Evolutionary conservation across 2,797 vertebrate genomes (phyloP).

Genomic region (Acrossocheilus wenchowensis): DNA sequence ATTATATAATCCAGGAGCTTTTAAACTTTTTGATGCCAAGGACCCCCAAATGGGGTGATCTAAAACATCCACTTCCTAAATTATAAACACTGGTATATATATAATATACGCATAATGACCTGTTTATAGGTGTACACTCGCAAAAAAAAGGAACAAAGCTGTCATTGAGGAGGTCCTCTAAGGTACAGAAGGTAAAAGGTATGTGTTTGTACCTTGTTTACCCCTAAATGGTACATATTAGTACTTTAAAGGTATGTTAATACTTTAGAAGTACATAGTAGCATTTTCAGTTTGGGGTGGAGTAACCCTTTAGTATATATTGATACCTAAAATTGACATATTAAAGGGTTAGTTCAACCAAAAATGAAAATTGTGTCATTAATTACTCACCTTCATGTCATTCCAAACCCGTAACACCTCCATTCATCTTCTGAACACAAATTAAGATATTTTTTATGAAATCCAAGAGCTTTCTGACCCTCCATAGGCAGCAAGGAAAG

Average conservation of each 20-base stretch:
- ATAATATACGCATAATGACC: not conserved
- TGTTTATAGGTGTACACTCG: not conserved
- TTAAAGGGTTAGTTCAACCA: not conserved
- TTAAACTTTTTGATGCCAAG: not conserved
- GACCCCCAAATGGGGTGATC: not conserved
- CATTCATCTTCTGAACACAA: not conserved
- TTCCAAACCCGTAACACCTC: not conserved
- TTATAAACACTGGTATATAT: not conserved
- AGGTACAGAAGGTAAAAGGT: not conserved
- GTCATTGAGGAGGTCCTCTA: not conserved
- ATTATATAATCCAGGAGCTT: conserved; percentile 1
- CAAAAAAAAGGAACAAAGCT: not conserved
- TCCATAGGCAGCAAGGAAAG: too few relatives aligned
- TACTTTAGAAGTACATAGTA: not conserved
- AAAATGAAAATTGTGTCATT: not conserved
- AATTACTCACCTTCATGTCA: not conserved
- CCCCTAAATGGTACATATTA: not conserved
- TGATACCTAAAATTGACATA: not conserved
- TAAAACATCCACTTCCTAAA: not conserved
- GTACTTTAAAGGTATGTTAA: not conserved
- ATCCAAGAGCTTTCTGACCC: too few relatives aligned
- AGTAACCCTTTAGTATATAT: not conserved
- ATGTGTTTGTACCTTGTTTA: not conserved
- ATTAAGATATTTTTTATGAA: too few relatives aligned
- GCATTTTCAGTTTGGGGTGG: too few relatives aligned